Evolutionary conservation across 2,797 vertebrate genomes (phyloP), one percentile per base, ranked within the genome.

Genomic region (Anisognathus igniventris): DNA sequence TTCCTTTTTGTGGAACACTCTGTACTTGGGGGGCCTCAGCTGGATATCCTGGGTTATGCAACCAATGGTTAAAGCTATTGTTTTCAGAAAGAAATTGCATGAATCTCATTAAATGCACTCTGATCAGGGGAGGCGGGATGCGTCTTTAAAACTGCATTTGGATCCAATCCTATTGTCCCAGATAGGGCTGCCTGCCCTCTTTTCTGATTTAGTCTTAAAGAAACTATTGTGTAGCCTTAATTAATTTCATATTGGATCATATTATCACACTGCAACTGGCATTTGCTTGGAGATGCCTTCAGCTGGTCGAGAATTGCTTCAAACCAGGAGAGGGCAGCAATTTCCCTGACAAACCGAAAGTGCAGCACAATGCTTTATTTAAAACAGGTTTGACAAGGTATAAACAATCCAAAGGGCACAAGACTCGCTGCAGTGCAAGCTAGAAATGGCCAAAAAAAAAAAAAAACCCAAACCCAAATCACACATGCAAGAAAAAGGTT

Each of bases 311-410:
- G 66, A 74, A 39, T 74, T 33, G 81, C 77, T 80, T 45, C 27
- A 28, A 75, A 75, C 97, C 98, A 97, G 97, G 68, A 98, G 97
- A 97, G 98, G 97, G 98, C 98, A 98, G 97, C 92, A 97, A 93
- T 96, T 97, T 96, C 93, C 96, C 96, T 97, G 92, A 70, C 80
- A 97, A 96, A 77, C 77, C 21, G 6, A 78, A 94, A 80, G 48
- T 7, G 57, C 67, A 12, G 61, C 14, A 7, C 60, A 13, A 12
- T 16, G 73, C 56, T 71, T 91, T 88, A 85, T 89, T 95, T 92
- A 94, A 90, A 96, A 96, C 94, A 96, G 85, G 93, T 95, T 88
- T 94, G 94, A 78, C 96, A 78, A 95, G 93, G 90, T 95, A 94
- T 30, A 76, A 90, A 90, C 75, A 84, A 94, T 91, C 58, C 91